Conservation (phyloP, 1,140 invertebrate genomes). For the Hirudo medicinalis region DNA sequence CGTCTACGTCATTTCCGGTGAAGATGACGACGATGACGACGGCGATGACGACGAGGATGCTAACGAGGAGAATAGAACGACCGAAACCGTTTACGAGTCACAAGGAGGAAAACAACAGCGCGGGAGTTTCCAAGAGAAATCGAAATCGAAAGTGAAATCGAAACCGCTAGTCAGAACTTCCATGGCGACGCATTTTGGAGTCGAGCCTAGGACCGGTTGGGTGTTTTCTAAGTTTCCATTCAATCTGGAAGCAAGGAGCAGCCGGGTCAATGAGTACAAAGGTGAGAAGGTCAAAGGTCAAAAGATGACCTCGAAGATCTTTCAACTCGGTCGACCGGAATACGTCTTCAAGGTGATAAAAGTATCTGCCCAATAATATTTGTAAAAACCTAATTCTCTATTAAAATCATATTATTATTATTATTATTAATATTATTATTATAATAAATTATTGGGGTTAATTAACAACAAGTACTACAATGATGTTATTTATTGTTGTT, state of each 20-base stretch:
- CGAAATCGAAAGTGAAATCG: neutral
- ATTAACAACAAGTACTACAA: no score
- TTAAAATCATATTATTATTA: no score
- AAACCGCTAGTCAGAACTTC: neutral
- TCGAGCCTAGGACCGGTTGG: no score
- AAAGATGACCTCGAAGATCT: neutral
- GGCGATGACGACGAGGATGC: neutral
- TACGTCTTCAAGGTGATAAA: slow-evolving; percentile 24
- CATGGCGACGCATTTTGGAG: no score
- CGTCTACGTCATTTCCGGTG: slow-evolving; percentile 55
- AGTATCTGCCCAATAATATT: slow-evolving; percentile 24
- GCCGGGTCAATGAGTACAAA: slow-evolving; percentile 26
- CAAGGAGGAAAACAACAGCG: no score
- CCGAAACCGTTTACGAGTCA: no score
- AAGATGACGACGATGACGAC: slow-evolving; percentile 48
- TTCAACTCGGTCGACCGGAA: neutral
- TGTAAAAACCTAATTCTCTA: neutral
- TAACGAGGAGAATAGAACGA: slow-evolving; percentile 26
- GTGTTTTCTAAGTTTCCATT: neutral
- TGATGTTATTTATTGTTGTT: no score
- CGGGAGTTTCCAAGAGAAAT: neutral
- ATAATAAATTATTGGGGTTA: no score
- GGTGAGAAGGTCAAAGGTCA: neutral
- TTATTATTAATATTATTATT: no score
- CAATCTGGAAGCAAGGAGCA: slow-evolving; percentile 24